Evolutionary conservation across 2,797 vertebrate species (phyloP).

Genomic region (Phyllotis vaccarum): DNA sequence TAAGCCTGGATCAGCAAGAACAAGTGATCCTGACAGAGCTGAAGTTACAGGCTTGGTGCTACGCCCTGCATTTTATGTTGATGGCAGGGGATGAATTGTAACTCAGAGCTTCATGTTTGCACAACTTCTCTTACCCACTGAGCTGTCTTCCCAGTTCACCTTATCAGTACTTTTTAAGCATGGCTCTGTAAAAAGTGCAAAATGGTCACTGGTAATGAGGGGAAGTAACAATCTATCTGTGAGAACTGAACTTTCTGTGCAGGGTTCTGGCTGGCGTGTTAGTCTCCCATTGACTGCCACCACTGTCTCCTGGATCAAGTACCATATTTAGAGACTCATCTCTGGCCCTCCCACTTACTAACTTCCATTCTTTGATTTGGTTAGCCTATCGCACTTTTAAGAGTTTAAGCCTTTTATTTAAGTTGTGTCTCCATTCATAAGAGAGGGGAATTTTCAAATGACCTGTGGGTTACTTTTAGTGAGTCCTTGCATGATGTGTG

Average conservation of each 20-base stretch:
- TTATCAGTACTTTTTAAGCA: not conserved
- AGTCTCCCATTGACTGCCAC: not conserved
- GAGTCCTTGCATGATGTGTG: not conserved
- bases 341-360: not conserved
- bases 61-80: not conserved
- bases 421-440: slow-evolving; percentile 45
- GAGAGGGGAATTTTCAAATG: slow-evolving; percentile 24
- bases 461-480: slow-evolving; percentile 2
- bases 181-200: not conserved
- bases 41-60: not conserved
- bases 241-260: not conserved
- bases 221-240: not conserved
- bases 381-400: not conserved
- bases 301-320: not conserved
- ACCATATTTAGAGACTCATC: not conserved
- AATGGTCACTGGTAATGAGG: not conserved
- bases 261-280: not conserved
- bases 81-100: not conserved
- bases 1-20: not conserved
- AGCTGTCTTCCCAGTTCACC: not conserved
- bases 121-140: not conserved
- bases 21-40: not conserved
- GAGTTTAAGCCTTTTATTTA: not conserved
- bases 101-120: not conserved
- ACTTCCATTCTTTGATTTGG: not conserved